These are phyloP conservation scores for Tachina lurida DNA, from an alignment of 2,888 invertebrate species.

Conservation along the genomic window DNA sequence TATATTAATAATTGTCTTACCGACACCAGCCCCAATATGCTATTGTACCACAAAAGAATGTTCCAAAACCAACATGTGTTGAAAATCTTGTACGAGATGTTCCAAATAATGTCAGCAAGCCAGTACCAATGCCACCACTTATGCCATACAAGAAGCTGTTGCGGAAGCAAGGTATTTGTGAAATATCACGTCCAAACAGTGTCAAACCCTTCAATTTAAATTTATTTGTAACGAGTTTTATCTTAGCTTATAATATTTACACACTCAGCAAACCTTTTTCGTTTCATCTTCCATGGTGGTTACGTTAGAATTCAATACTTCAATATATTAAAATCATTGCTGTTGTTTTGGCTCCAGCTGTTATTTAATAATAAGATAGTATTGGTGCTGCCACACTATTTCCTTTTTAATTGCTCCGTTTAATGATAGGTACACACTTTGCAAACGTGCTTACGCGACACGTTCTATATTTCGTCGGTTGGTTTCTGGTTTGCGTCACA, in stretches of 20 bases:
- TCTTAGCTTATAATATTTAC: neutral
- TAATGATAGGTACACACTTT: neutral
- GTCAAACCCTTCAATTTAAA: conserved; percentile 84
- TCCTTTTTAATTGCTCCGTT: neutral
- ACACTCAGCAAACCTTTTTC: conserved; percentile 57
- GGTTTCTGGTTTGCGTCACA: no score
- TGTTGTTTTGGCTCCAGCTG: conserved; percentile 33
- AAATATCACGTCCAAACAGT: conserved; percentile 88
- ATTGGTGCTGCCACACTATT: conserved; percentile 11
- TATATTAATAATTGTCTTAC: conserved; percentile 72
- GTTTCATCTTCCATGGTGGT: conserved; percentile 67
- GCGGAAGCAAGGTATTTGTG: conserved; percentile 91
- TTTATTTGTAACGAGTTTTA: neutral
- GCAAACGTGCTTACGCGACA: neutral
- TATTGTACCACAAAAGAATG: conserved; percentile 87
- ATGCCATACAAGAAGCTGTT: conserved; percentile 90
- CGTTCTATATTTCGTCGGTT: no score
- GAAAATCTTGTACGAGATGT: conserved; percentile 87
- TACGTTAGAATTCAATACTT: conserved; percentile 17
- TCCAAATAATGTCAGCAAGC: conserved; percentile 88
- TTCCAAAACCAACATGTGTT: conserved; percentile 87
- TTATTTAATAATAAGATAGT: neutral
- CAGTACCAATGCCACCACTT: conserved; percentile 87
- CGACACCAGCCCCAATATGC: conserved; percentile 88
- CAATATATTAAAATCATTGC: neutral